Percentiles rank a stretch among this genome's conserved stretches.
Conservation (phyloP, 2,113 vertebrate genomes). For the Eulemur rufifrons region DNA sequence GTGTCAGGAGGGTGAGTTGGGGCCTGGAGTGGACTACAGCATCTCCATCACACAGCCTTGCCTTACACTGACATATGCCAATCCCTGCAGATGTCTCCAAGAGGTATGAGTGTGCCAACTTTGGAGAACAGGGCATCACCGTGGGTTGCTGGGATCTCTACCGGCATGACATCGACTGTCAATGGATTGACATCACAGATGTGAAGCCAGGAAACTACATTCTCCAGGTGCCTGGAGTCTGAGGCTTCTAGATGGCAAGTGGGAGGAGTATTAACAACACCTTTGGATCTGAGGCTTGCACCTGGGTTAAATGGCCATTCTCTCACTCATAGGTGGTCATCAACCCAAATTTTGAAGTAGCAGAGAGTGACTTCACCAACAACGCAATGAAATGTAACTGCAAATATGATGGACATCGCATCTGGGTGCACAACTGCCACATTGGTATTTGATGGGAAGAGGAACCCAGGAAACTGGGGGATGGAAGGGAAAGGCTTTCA, state of each 20-base stretch:
- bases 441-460: constrained; percentile 82
- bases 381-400: constrained; percentile 99
- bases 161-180: constrained; percentile 97
- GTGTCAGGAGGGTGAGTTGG: constrained; percentile 91
- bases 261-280: neutral
- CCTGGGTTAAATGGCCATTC: neutral
- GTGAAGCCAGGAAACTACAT: constrained; percentile 97
- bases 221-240: constrained; percentile 88
- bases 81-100: constrained; percentile 90
- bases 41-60: neutral
- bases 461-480: neutral
- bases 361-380: constrained; percentile 98
- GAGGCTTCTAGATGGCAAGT: neutral
- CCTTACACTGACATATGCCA: neutral
- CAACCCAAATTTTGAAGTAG: constrained; percentile 96
- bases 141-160: constrained; percentile 99
- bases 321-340: constrained; percentile 90
- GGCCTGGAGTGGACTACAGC: neutral
- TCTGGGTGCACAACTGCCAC: constrained; percentile 98
- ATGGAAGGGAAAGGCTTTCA: neutral
- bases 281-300: neutral
- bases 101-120: constrained; percentile 98
- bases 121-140: constrained; percentile 98
- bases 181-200: constrained; percentile 98
- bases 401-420: constrained; percentile 97